phyloP scores from a whole-genome alignment of 2,113 vertebrate genomes.

The Microcebus jonahi region DNA sequence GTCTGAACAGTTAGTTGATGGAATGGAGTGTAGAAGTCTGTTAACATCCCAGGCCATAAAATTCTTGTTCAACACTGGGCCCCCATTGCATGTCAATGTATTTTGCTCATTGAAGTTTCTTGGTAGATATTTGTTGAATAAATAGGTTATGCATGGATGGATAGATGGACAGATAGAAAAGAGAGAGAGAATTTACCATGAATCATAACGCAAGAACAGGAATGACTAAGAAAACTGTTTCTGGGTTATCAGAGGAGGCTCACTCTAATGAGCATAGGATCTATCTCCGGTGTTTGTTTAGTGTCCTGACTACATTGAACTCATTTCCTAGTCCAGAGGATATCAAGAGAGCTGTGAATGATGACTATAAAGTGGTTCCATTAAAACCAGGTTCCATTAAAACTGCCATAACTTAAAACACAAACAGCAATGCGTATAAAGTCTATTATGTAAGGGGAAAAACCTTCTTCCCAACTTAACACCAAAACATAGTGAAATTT shows the following conservation, averaged over 20 bases:
- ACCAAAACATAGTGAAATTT: neutral
- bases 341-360: neutral
- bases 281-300: neutral
- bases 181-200: neutral
- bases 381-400: neutral
- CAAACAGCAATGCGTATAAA: neutral
- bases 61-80: neutral
- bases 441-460: neutral
- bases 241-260: neutral
- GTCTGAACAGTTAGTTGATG: neutral
- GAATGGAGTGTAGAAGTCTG: neutral
- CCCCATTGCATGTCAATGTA: neutral
- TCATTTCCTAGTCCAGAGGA: neutral
- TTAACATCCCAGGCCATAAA: neutral
- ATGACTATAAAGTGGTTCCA: neutral
- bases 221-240: neutral
- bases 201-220: neutral
- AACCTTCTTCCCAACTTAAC: neutral
- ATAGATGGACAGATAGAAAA: neutral
- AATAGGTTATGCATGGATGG: neutral
- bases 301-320: neutral
- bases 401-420: neutral
- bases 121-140: neutral
- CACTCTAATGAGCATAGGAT: neutral
- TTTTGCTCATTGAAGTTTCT: neutral